Evolutionary conservation across 2,113 vertebrate species (phyloP), one percentile per base, ranked within the genome.

Genomic region (Tupaia chinensis): DNA sequence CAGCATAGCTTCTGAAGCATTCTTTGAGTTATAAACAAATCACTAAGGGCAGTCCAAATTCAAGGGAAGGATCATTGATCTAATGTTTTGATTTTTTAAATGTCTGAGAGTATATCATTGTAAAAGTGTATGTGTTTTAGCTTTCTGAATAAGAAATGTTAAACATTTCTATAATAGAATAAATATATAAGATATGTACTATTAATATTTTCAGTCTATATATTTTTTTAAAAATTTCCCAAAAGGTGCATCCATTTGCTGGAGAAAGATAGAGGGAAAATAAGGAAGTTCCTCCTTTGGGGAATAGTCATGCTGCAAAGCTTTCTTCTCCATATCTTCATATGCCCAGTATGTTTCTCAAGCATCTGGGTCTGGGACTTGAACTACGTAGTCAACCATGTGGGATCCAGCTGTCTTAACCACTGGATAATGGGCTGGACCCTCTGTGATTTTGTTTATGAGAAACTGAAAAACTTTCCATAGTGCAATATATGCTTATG

Each of bases 61-160:
- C 16, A 79, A 90, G 20, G 4, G 8, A 87, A 65, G 1, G 17
- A 5, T 76, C 3, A 13, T 10, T 77, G 56, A 80, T 13, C 63
- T 86, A 60, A 22, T n/a, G 22, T 86, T 79, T 86, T 82, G 12
- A 83, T 79, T 85, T 83, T 92, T 91, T 61, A 95, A 78, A 78
- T 73, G n/a, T 14, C 20, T 23, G 6, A n/a, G 4, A 56, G 10
- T 78, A 93, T 53, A 69, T n/a, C 29, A 89, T 58, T 85, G 60
- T 73, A 53, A 94, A 91, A 80, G 4, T 72, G 1, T 34, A 19
- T 53, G 56, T 89, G 25, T 68, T 89, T 92, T 73, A 68, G 1
- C 9, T 91, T 95, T 93, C 34, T 58, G 87, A 76, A 23, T 16
- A 4, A 82, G 9, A 74, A 83, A 82, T 72, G 9, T 53, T 83